Base-by-base conservation (phyloP, 2,113 vertebrate genomes). In the Cyprinodon brontotheroides region DNA sequence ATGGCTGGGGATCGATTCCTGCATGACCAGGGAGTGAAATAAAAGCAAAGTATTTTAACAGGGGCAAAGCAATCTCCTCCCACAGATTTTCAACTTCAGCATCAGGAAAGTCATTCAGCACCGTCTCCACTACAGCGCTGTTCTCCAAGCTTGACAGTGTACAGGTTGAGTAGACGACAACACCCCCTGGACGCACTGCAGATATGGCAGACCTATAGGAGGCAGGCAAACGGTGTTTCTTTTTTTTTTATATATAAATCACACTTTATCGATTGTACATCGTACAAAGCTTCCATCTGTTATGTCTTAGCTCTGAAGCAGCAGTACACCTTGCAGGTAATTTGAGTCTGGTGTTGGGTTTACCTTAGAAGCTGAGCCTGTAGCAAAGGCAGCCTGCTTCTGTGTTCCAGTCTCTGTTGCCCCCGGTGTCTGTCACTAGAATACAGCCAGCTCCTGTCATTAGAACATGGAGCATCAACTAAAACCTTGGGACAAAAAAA, bases 401-500 rank as follows among this genome's bases (percentile, higher is more conserved):
- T 91, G 79, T 93, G 90, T 71, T 74, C 86, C 62, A 95, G 82
- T 77, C 92, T 89, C 41, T 90, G 81, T 72, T 86, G 90, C 84
- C 90, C 93, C 90, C 92, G 90, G 75, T 93, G 90, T 75, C 61
- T 83, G 65, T 62, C 80, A 61, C 81, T 20, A 6, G 79, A 96
- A 89, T 97, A 98, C 6, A 99, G 88, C 97, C 97, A 99, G 61
- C 96, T 98, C 87, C 96, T 95, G 92, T 99, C 98, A 90, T 98
- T 98, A 37, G 98, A 99, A 87, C 98, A 99, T 0, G 98, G 98
- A 82, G 95, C 95, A 84, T 95, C 94, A 41, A 95, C 93, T 72
- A 95, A 87, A 83, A 95, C 92, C 94, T 29, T 95, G 90, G 14
- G 57, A 69, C 68, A 72, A 3, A 63, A 17, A 61, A 29, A 29